These are phyloP conservation scores for Notolepis coatsorum DNA, from an alignment of 2,797 vertebrate genomes.

Conservation along the genomic window DNA sequence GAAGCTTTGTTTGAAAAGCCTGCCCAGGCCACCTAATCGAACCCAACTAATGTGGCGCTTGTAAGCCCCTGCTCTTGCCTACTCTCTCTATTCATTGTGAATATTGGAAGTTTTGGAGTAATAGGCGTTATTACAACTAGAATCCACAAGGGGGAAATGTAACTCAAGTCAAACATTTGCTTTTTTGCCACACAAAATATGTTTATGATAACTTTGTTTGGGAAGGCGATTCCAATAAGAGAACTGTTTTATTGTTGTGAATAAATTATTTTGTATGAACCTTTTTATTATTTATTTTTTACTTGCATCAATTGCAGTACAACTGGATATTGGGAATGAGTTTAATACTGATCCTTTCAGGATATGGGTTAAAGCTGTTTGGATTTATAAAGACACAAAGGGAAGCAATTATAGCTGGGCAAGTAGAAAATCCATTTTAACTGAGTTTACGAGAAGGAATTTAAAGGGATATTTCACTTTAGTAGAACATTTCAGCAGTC, in stretches of 20 bases:
- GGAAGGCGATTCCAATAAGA: slow-evolving; percentile 21
- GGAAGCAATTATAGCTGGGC: not conserved
- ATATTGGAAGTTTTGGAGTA: not conserved
- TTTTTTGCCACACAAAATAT: slow-evolving; percentile 23
- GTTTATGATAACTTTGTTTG: slow-evolving; percentile 35
- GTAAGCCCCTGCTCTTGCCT: not conserved
- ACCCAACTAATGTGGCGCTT: not conserved
- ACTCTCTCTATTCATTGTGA: not conserved
- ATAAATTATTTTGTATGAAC: slow-evolving; percentile 71
- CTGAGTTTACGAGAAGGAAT: too few relatives aligned
- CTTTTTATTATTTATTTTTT: not conserved
- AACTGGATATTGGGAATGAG: too few relatives aligned
- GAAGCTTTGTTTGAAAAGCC: not conserved
- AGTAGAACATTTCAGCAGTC: too few relatives aligned
- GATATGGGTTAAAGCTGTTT: too few relatives aligned
- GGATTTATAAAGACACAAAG: too few relatives aligned
- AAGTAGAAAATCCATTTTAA: not conserved
- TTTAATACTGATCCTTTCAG: too few relatives aligned
- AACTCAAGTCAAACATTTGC: slow-evolving; percentile 19
- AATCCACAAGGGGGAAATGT: slow-evolving; percentile 61
- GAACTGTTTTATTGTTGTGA: slow-evolving; percentile 62
- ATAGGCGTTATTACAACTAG: slow-evolving; percentile 25
- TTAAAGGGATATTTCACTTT: too few relatives aligned
- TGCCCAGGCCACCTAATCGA: not conserved
- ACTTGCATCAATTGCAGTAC: not conserved